These are phyloP conservation scores for Calyptommatus sinebrachiatus DNA, from an alignment of 2,113 vertebrate genomes.

Conservation along the genomic window DNA sequence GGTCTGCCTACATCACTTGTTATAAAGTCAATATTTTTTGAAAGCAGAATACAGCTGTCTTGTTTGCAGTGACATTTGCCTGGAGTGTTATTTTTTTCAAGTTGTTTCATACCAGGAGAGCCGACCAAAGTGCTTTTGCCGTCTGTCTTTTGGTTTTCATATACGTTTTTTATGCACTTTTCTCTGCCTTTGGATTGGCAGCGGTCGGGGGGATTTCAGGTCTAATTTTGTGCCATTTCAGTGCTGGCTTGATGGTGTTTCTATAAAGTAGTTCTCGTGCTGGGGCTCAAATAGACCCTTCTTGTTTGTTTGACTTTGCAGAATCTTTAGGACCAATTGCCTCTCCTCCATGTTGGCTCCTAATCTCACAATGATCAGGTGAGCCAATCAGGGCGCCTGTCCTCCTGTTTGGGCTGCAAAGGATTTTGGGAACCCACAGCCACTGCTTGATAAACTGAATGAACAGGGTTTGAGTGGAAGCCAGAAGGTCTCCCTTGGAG, in stretches of 20 bases:
- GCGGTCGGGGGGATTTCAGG: background rate
- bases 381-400: constrained; percentile 13
- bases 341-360: constrained; percentile 45
- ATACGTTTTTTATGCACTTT: too few species aligned
- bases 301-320: constrained; percentile 43
- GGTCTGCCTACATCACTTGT: too few species aligned
- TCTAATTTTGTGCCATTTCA: background rate
- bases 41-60: too few species aligned
- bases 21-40: too few species aligned
- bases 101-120: too few species aligned
- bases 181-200: too few species aligned
- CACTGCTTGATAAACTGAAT: too few species aligned
- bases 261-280: background rate
- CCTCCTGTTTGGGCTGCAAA: background rate
- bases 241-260: background rate
- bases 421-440: background rate
- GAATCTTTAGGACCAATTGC: constrained; percentile 81
- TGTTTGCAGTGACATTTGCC: too few species aligned
- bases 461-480: background rate
- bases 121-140: too few species aligned
- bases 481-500: too few species aligned
- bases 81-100: too few species aligned
- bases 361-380: constrained; percentile 74
- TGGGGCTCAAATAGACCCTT: background rate
- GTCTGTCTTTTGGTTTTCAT: too few species aligned